Evolutionary conservation across 35 echinoderm and acorn worm species (phyloP), one percentile per base, ranked within the genome.

Genomic region (Apostichopus californicus): DNA sequence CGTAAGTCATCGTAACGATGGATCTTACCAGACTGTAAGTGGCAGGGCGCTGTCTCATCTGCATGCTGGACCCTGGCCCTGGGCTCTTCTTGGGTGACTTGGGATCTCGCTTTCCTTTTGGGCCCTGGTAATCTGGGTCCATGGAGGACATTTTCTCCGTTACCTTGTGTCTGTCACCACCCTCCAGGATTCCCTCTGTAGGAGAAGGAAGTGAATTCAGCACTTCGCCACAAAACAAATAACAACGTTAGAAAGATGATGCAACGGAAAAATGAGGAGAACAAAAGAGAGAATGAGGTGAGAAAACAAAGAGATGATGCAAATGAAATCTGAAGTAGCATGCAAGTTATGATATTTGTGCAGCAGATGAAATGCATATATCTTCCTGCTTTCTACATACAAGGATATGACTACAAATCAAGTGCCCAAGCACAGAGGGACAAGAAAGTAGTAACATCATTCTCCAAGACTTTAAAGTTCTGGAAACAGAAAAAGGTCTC

Each of bases 1-100:
- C 34, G 3, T 3, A 46, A 2, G 2, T 46, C 34, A 46, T 46
- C 34, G 34, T 46, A 46, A 46, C 34, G 34, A 46, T 63, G 57
- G 26, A n/a, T 58, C 81, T 85, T 55, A 85, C 81, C 55, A 91
- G 23, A 85, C 75, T 95, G 57, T 90, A 70, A 1, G 73, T 63
- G 2, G 91, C 92, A 55, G 96, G 78, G 15, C 95, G 80, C 28
- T 94, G 92, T 91, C 95, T 94, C 95, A 96, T 95, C 8, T 73
- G 78, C 91, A 95, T 93, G 22, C 25, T 80, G 8, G 93, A 82
- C 5, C 91, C 91, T 5, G 87, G 66, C 8, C 83, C 77, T 22
- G 83, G 90, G 26, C 91, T 92, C 54, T 94, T 93, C 83, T 87
- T 94, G 13, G 88, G 87, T 6, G 91, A 79, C 87, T 94, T 94